Evolutionary conservation across 2,113 vertebrate genomes (phyloP).

Genomic region (Podarcis raffonei): DNA sequence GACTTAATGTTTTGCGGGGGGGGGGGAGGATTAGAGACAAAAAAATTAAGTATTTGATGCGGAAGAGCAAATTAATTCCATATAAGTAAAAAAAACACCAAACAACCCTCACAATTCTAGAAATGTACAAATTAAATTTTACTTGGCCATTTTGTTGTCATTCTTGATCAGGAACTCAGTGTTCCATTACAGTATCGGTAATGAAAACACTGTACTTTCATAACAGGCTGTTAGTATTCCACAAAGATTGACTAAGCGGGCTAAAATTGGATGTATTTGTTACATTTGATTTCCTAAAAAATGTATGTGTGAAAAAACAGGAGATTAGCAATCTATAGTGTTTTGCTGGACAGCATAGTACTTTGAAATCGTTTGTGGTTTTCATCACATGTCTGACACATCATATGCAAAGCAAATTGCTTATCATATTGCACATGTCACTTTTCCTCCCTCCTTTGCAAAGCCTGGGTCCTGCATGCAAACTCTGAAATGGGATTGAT

Average conservation of each 20-base stretch:
- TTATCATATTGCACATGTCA: slow-evolving; percentile 35
- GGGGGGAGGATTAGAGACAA: background rate
- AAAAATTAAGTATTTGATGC: slow-evolving; percentile 33
- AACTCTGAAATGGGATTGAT: background rate
- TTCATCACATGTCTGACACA: slow-evolving; percentile 23
- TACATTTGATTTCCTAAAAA: slow-evolving; percentile 17
- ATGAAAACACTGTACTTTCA: slow-evolving; percentile 29
- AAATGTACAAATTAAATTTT: slow-evolving; percentile 54
- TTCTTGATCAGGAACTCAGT: slow-evolving; percentile 52
- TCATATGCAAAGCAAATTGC: slow-evolving; percentile 43
- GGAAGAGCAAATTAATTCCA: slow-evolving; percentile 55
- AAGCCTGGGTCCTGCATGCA: slow-evolving; percentile 3
- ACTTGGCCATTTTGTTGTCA: slow-evolving; percentile 52
- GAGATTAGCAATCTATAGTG: background rate
- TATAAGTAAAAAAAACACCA: slow-evolving; percentile 34
- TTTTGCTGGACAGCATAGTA: slow-evolving; percentile 21
- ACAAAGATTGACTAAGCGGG: slow-evolving; percentile 32
- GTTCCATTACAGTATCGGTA: slow-evolving; percentile 42
- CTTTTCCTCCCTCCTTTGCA: background rate
- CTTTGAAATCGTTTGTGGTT: slow-evolving; percentile 40
- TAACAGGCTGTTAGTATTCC: slow-evolving; percentile 26
- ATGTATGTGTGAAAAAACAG: slow-evolving; percentile 12
- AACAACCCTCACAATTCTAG: background rate
- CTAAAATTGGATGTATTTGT: slow-evolving; percentile 18
- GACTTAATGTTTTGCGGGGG: slow-evolving; percentile 31